Percentiles rank a stretch among this genome's conserved stretches.
Conservation (phyloP, 2,888 invertebrate genomes). For the Branchellion lobata region DNA sequence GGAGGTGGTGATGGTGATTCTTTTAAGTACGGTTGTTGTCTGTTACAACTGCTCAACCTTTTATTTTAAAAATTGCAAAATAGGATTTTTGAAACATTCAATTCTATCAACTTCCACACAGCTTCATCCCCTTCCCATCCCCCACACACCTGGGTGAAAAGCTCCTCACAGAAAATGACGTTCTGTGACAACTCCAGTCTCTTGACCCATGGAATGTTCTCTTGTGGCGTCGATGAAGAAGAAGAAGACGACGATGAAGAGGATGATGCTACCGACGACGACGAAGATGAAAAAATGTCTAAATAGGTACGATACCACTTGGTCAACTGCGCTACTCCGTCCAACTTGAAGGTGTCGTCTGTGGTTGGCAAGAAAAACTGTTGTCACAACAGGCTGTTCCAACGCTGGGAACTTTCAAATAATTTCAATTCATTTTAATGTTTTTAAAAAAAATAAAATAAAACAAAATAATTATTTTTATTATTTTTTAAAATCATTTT, state of each 20-base stretch:
- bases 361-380: not conserved
- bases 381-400: too few species aligned
- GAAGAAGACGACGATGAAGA: slow-evolving; percentile 58
- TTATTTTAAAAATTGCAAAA: too few species aligned
- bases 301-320: slow-evolving; percentile 3
- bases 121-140: not conserved
- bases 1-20: too few species aligned
- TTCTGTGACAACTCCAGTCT: slow-evolving; percentile 95
- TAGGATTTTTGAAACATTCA: too few species aligned
- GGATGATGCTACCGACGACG: not conserved
- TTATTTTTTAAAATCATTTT: too few species aligned
- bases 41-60: too few species aligned
- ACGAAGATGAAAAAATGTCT: slow-evolving; percentile 50
- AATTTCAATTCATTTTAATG: slow-evolving; percentile 67
- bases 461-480: not conserved
- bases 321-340: not conserved
- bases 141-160: slow-evolving; percentile 74
- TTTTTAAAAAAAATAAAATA: not conserved
- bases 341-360: not conserved
- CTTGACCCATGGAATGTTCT: slow-evolving; percentile 80
- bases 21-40: too few species aligned
- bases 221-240: not conserved
- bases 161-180: slow-evolving; percentile 91
- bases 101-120: too few species aligned
- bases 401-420: slow-evolving; percentile 56